phyloP scores from a whole-genome alignment of 2,888 invertebrate genomes.

The Drosophila atripex region DNA sequence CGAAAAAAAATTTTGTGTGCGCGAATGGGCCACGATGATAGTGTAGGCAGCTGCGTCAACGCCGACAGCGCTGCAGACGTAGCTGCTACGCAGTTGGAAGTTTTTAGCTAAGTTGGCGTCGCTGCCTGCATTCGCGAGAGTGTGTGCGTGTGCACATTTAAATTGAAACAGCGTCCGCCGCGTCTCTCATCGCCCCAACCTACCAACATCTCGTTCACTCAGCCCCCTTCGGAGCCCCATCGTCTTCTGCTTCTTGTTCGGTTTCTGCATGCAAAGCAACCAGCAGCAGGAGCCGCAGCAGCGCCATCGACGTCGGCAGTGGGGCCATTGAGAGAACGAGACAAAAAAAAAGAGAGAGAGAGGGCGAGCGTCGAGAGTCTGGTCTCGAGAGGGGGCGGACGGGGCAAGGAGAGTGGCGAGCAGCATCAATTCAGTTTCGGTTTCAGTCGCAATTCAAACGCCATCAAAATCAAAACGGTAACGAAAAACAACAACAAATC shows the following conservation, averaged over 20 bases:
- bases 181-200: background rate
- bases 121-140: slow-evolving; percentile 26
- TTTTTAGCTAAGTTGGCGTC: slow-evolving; percentile 58
- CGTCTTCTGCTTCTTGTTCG: slow-evolving; percentile 6
- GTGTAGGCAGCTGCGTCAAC: slow-evolving; percentile 19
- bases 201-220: slow-evolving; percentile 19
- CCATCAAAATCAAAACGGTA: slow-evolving; percentile 80
- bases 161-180: slow-evolving; percentile 70
- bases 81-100: slow-evolving; percentile 49
- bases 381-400: background rate
- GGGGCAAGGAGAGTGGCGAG: slow-evolving; percentile 49
- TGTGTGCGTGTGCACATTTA: slow-evolving; percentile 60
- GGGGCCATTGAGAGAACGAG: slow-evolving; percentile 3
- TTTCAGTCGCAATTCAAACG: slow-evolving; percentile 79
- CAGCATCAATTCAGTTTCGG: slow-evolving; percentile 70
- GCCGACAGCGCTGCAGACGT: slow-evolving; percentile 22
- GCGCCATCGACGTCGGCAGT: background rate
- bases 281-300: slow-evolving; percentile 8
- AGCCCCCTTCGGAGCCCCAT: background rate
- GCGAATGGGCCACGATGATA: slow-evolving; percentile 34
- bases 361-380: background rate
- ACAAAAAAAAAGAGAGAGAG: slow-evolving; percentile 13
- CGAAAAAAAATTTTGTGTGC: slow-evolving; percentile 54
- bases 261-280: slow-evolving; percentile 33
- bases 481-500: slow-evolving; percentile 51